Conservation (phyloP, 2,888 invertebrate genomes). For the Agriopis marginaria region DNA sequence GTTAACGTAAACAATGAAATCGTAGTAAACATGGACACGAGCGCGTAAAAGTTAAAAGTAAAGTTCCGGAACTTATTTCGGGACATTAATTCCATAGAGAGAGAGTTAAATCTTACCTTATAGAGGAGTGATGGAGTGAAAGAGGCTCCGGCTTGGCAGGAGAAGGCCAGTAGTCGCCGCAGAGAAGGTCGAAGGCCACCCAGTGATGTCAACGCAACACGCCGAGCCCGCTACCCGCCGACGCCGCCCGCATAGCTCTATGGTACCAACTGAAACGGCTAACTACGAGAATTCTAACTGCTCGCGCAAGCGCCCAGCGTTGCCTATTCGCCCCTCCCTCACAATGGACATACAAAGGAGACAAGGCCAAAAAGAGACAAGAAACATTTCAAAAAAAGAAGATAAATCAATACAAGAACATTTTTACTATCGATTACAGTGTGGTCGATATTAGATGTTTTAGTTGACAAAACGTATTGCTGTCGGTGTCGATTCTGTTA, state of each 20-base stretch:
- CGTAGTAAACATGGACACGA: too few relatives aligned
- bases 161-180: background rate
- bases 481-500: too few relatives aligned
- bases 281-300: constrained; percentile 42
- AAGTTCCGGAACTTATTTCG: background rate
- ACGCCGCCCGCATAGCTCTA: constrained; percentile 46
- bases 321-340: constrained; percentile 42
- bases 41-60: too few relatives aligned
- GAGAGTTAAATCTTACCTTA: background rate
- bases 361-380: too few relatives aligned
- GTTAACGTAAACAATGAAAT: too few relatives aligned
- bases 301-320: constrained; percentile 62
- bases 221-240: constrained; percentile 39
- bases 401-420: too few relatives aligned
- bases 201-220: background rate
- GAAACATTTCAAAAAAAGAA: too few relatives aligned
- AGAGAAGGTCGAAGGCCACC: background rate
- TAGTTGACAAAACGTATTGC: too few relatives aligned
- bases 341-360: too few relatives aligned
- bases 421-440: too few relatives aligned
- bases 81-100: background rate
- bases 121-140: background rate
- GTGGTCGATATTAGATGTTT: too few relatives aligned
- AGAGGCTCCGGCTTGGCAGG: background rate
- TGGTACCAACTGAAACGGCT: constrained; percentile 45